Base-by-base conservation (phyloP, 2,888 invertebrate species). In the Andrena praecox region DNA sequence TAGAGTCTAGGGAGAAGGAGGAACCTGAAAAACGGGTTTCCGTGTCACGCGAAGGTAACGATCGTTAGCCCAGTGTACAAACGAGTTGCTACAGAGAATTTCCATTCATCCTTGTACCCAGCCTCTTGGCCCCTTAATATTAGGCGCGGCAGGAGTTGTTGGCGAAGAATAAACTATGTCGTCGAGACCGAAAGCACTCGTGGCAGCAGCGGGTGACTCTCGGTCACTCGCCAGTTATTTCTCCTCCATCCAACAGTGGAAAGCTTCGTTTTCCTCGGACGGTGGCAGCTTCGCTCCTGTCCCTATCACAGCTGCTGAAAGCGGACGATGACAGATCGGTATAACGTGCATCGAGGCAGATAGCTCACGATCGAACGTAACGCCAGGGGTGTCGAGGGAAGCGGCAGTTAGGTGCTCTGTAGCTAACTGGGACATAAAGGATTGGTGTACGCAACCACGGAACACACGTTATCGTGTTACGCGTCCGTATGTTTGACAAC, bases 21-120 rank as follows among this genome's bases (percentile, higher is more conserved):
- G 35, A 68, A 59, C 74, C 63, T n/a, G 73, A 78, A 67, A 72
- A 67, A 72, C 72, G 29, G 54, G 72, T 78, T 68, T 1, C 20
- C 54, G 64, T 35, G 31, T 56, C 72, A 42, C n/a, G 48, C 24
- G 48, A 27, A 56, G 33, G 27, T 64, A 59, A 64, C 54, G 56
- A 74, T 69, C 62, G 52, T 67, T 62, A 59, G 64, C n/a, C 68
- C 48, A 31, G 20, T 42, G n/a, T 24, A 67, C 62, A 73, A 67
- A 35, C 35, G 54, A 73, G 67, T 67, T 16, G 33, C 10, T 12
- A 2, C 48, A n/a, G 62, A 29, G 59, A 31, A 59, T 56, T 50
- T 70, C 63, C 63, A 68, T 67, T 68, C 48, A 20, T 75, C 48
- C 42, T 24, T 70, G 24, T 16, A 50, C 50, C 67, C 48, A 31